These are phyloP conservation scores for Actinia equina DNA, from an alignment of 64 coral and sea anemone species.

Conservation along the genomic window DNA sequence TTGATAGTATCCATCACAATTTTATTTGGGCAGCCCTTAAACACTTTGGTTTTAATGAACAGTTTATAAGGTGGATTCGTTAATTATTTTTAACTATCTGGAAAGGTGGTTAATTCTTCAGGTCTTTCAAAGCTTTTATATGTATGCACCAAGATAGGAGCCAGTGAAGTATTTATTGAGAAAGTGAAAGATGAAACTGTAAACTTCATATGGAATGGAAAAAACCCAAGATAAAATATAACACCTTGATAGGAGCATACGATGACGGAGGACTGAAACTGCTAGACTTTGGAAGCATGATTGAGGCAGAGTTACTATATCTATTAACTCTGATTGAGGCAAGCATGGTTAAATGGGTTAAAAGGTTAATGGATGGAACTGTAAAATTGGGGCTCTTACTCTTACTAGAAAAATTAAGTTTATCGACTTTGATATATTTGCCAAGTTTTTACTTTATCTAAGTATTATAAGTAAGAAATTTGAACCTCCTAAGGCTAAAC, in stretches of 20 bases:
- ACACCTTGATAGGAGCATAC: background rate
- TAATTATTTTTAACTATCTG: background rate
- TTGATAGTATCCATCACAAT: too few species aligned
- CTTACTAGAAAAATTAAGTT: too few species aligned
- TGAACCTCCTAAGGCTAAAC: too few species aligned
- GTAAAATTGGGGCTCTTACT: too few species aligned
- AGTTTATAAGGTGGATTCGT: too few species aligned
- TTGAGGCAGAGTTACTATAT: too few species aligned
- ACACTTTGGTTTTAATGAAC: too few species aligned
- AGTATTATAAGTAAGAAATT: too few species aligned
- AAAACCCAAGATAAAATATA: background rate
- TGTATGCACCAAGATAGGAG: background rate
- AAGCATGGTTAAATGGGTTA: background rate
- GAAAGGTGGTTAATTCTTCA: background rate
- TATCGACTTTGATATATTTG: too few species aligned
- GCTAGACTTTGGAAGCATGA: background rate
- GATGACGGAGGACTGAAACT: background rate
- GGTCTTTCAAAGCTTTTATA: background rate
- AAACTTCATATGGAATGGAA: conserved; percentile 2
- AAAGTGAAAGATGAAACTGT: background rate
- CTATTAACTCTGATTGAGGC: conserved; percentile 3
- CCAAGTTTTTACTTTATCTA: too few species aligned
- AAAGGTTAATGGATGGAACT: background rate
- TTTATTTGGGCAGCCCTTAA: too few species aligned
- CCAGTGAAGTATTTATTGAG: background rate